Conservation (phyloP, 2,888 invertebrate species). For the Cephus pygmeus region DNA sequence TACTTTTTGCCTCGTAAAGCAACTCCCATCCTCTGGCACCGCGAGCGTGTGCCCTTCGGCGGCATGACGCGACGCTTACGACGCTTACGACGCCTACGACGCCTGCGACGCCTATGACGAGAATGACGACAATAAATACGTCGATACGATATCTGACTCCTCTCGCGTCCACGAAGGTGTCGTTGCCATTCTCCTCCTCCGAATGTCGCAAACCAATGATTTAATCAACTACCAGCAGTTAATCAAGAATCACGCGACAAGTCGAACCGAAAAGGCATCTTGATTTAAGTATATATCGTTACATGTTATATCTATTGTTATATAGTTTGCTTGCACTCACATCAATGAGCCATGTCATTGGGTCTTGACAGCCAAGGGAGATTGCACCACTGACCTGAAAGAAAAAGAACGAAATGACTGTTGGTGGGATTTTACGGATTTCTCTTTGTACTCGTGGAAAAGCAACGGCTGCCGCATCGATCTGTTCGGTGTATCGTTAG, state of each 20-base stretch:
- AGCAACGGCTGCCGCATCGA: too few relatives aligned
- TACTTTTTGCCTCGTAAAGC: conserved; percentile 48
- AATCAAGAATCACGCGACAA: too few relatives aligned
- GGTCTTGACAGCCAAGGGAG: conserved; percentile 54
- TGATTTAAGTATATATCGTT: too few relatives aligned
- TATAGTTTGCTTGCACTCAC: conserved; percentile 49
- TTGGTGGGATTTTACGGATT: too few relatives aligned
- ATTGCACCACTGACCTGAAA: conserved; percentile 62
- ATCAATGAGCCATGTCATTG: conserved; percentile 54
- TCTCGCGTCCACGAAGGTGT: conserved; percentile 27
- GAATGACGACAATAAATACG: conserved; percentile 39
- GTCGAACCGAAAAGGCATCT: too few relatives aligned
- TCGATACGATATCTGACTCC: conserved; percentile 32
- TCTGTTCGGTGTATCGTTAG: too few relatives aligned
- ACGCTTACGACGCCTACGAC: background rate
- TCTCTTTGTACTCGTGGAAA: too few relatives aligned
- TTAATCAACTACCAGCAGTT: too few relatives aligned
- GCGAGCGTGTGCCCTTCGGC: conserved; percentile 9
- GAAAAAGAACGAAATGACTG: conserved; percentile 24
- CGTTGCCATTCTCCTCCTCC: background rate
- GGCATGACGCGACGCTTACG: too few relatives aligned
- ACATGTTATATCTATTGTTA: too few relatives aligned
- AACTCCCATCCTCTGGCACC: conserved; percentile 31
- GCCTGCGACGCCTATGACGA: background rate
- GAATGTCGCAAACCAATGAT: background rate